A percentile compares a stretch with the other conserved stretches of the same genome.
Evolutionary conservation across 2,888 invertebrate species (phyloP).

Genomic region (Seira sanloemensis): DNA sequence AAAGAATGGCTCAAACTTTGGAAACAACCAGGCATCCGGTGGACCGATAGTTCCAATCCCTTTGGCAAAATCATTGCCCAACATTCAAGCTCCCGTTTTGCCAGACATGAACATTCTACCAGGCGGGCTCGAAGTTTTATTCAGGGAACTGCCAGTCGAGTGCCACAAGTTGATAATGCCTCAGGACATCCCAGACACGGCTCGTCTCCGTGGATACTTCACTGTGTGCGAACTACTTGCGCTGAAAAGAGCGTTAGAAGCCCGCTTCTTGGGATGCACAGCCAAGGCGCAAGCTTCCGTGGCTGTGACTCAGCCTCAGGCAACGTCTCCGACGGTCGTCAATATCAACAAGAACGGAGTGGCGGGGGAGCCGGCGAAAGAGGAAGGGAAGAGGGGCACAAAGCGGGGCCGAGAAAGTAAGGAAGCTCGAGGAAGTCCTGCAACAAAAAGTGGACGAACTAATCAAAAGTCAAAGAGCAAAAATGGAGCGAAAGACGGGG

Average conservation of each 20-base stretch:
- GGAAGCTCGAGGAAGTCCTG: not conserved
- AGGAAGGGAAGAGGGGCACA: slow-evolving; percentile 15
- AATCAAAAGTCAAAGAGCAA: not conserved
- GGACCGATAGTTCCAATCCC: not conserved
- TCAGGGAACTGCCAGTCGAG: slow-evolving; percentile 66
- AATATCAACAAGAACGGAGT: not conserved
- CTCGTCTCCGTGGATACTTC: slow-evolving; percentile 70
- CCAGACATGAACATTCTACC: slow-evolving; percentile 40
- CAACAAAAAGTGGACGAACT: not conserved
- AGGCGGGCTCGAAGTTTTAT: slow-evolving; percentile 69
- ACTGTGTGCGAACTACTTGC: slow-evolving; percentile 69
- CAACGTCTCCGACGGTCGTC: not conserved
- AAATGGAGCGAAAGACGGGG: not conserved
- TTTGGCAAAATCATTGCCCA: not conserved
- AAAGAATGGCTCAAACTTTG: not conserved
- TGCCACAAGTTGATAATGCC: slow-evolving; percentile 67
- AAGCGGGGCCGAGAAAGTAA: slow-evolving; percentile 12
- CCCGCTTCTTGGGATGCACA: slow-evolving; percentile 13
- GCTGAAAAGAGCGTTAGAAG: slow-evolving; percentile 61
- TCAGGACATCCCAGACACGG: slow-evolving; percentile 70
- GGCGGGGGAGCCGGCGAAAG: not conserved
- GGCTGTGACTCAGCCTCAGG: too few relatives aligned
- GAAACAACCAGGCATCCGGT: not conserved
- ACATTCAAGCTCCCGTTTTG: slow-evolving; percentile 20
- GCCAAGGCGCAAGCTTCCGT: too few relatives aligned